These are phyloP conservation scores for Cettia cetti DNA, from an alignment of 2,113 vertebrate species.

Conservation along the genomic window DNA sequence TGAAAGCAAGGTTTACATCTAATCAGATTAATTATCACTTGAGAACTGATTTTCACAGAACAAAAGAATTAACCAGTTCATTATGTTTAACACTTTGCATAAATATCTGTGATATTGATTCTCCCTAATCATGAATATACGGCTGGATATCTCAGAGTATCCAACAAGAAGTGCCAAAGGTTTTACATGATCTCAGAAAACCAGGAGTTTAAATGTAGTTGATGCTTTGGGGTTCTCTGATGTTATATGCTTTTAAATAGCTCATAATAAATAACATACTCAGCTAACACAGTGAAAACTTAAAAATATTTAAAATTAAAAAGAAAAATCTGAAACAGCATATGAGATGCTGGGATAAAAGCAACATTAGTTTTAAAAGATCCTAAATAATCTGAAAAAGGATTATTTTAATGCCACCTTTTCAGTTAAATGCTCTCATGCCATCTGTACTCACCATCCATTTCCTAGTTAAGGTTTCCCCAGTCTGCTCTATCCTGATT, in stretches of 20 bases:
- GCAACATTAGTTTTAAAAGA: neutral
- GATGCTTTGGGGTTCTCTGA: neutral
- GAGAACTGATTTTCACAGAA: conserved; percentile 44
- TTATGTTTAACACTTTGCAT: neutral
- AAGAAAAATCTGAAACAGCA: neutral
- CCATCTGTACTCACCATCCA: neutral
- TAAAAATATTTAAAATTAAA: neutral
- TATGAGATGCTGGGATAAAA: neutral
- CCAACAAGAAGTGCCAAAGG: neutral
- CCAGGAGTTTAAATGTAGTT: neutral
- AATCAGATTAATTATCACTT: conserved; percentile 32
- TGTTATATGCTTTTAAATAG: neutral
- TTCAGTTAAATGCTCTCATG: neutral
- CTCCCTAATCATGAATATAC: neutral
- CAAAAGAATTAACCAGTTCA: conserved; percentile 30
- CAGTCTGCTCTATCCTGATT: neutral
- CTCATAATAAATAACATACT: neutral
- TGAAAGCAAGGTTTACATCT: conserved; percentile 1
- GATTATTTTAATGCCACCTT: neutral
- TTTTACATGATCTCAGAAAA: neutral
- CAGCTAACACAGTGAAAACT: neutral
- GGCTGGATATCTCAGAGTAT: neutral
- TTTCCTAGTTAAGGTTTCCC: neutral
- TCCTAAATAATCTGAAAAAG: neutral
- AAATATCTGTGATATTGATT: neutral